Evolutionary conservation across 1,140 invertebrate genomes (phyloP), one percentile per base, ranked within the genome.

Genomic region (Battus philenor): DNA sequence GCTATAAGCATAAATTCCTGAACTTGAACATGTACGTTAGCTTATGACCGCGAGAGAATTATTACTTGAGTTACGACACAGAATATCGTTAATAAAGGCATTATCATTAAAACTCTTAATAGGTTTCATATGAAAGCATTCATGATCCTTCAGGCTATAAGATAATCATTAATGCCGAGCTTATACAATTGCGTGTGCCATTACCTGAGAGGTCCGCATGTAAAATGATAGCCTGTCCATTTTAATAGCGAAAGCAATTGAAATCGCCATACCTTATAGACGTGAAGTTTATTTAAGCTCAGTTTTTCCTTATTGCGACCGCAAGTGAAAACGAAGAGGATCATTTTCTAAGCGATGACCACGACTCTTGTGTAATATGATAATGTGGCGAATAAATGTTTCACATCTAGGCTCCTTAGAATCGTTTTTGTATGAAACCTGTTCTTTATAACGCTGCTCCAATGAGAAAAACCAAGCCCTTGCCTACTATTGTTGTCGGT

Each of bases 371-470:
- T 77, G 80, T 85, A 82, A 82, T 82, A 85, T 85, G 78, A 85
- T 85, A 85, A 85, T 85, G 77, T 65, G 61, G 66, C 62, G 71
- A 79, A 85, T 85, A 81, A 81, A 81, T 81, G 79, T 82, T 82
- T 81, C 69, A 81, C 79, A 71, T 72, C 71, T 77, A 75, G 62
- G 58, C 62, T 61, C 61, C 63, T 70, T 68, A 65, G 72, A 70
- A 74, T 77, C 68, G 64, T 82, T 81, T 83, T 82, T 80, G 67
- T 68, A 45, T 48, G 44, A 54, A 81, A 84, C 77, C 68, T 60
- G 76, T 82, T 78, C 68, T 52, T 58, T 56, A 55, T 64, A 63
- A 65, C 67, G 66, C 50, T 61, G 55, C 67, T 54, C 59, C 66
- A 55, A 52, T 59, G 68, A 58, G 67, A 71, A 69, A 64, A 70